These are phyloP conservation scores for Caenorhabditis becei DNA, from an alignment of 2,888 invertebrate genomes.

Conservation along the genomic window DNA sequence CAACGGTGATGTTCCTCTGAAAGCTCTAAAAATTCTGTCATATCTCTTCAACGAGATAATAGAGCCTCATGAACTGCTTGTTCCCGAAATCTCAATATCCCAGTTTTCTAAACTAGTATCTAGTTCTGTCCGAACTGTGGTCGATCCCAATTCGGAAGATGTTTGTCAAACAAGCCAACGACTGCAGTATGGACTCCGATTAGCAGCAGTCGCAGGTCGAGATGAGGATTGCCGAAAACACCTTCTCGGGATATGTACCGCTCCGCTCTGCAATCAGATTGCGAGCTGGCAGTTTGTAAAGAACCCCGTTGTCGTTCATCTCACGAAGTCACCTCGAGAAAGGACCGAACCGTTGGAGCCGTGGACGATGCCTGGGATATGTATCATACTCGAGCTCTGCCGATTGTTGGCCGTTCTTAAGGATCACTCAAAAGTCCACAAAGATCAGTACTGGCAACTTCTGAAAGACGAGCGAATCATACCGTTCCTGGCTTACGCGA, in stretches of 20 bases:
- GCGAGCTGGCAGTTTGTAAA: constrained; percentile 68
- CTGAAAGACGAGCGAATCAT: constrained; percentile 82
- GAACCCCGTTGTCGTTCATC: constrained; percentile 70
- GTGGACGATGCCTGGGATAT: constrained; percentile 76
- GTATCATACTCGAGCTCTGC: constrained; percentile 75
- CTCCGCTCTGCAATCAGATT: constrained; percentile 75
- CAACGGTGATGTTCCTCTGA: constrained; percentile 69
- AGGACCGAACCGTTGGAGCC: constrained; percentile 65
- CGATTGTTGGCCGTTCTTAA: constrained; percentile 76
- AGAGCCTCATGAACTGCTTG: constrained; percentile 55
- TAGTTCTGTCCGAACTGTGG: constrained; percentile 49
- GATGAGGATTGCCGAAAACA: constrained; percentile 74
- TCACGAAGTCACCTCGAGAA: constrained; percentile 64
- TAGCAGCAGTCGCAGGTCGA: constrained; percentile 71
- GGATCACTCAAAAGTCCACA: constrained; percentile 79
- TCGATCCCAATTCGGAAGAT: constrained; percentile 29
- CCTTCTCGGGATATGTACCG: constrained; percentile 67
- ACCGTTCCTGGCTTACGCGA: constrained; percentile 82
- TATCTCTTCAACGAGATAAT: constrained; percentile 68
- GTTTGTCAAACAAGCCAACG: constrained; percentile 68
- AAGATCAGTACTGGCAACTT: constrained; percentile 80
- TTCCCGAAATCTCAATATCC: constrained; percentile 33
- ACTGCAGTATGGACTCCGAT: constrained; percentile 77
- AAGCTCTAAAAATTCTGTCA: constrained; percentile 70
- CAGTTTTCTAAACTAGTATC: constrained; percentile 43